These are phyloP conservation scores for Hypomesus transpacificus DNA, from an alignment of 2,113 vertebrate genomes.

Conservation along the genomic window DNA sequence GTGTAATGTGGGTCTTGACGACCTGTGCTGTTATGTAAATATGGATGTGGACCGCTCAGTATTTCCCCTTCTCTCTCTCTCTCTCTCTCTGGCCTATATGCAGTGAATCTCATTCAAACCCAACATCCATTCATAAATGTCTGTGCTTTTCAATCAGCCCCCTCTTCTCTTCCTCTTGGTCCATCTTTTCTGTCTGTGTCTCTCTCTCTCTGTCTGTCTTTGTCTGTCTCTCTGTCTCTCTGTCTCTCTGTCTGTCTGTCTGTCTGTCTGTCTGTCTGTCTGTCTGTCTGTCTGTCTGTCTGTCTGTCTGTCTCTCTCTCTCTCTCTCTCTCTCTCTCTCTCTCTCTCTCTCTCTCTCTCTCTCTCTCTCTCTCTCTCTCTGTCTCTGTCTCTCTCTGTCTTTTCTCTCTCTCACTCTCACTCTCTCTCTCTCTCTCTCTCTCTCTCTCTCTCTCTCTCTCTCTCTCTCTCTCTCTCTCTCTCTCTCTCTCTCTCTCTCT, in stretches of 20 bases:
- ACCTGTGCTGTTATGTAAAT: background rate
- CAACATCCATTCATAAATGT: background rate
- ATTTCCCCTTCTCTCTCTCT: background rate
- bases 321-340: conserved; percentile 10
- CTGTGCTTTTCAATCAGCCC: too few relatives aligned
- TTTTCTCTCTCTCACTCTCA: too few relatives aligned
- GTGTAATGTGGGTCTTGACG: background rate
- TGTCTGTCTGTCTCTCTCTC: background rate
- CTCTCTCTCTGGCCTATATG: background rate
- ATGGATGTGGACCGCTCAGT: too few relatives aligned
- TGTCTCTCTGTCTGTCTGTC: background rate
- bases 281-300: background rate
- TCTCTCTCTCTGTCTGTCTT: background rate
- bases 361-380: background rate
- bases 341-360: background rate
- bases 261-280: background rate
- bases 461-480: conserved; percentile 12
- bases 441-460: conserved; percentile 11
- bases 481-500: conserved; percentile 6
- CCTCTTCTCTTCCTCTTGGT: too few relatives aligned
- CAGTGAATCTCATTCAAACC: background rate
- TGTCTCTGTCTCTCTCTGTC: background rate
- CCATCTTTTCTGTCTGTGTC: background rate
- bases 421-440: conserved; percentile 9
- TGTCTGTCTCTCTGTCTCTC: background rate